Conservation (phyloP, 2,888 invertebrate genomes). For the Scrobipalpa atriplicella region DNA sequence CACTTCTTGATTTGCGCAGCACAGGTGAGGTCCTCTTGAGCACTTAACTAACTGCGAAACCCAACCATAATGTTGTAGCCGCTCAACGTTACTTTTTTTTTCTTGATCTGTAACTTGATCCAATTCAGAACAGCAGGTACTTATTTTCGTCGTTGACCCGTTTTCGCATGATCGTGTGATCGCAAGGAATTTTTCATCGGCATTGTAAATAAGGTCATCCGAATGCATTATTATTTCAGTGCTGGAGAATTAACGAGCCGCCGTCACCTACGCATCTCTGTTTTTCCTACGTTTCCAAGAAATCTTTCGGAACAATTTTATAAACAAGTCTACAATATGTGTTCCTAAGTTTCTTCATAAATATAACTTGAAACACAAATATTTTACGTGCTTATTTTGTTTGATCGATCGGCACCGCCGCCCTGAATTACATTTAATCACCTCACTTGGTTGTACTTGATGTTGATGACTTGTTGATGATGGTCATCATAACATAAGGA, state of each 20-base stretch:
- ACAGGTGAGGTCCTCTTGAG: too few species aligned
- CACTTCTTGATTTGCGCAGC: too few species aligned
- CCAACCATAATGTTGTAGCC: background rate
- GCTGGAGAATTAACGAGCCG: conserved; percentile 22
- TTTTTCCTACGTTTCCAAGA: background rate
- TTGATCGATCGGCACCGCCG: too few species aligned
- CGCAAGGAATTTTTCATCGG: conserved; percentile 36
- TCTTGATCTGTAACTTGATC: conserved; percentile 27
- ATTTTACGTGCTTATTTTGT: too few species aligned
- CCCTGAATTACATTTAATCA: too few species aligned
- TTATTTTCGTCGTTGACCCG: conserved; percentile 30
- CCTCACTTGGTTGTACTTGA: too few species aligned
- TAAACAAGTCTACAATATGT: background rate
- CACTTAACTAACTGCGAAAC: too few species aligned
- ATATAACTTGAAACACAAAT: too few species aligned
- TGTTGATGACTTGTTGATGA: too few species aligned
- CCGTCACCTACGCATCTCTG: background rate
- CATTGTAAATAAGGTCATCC: conserved; percentile 37
- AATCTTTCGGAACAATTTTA: background rate
- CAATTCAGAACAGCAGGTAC: conserved; percentile 8
- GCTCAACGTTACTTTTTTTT: background rate
- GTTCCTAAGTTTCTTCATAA: too few species aligned
- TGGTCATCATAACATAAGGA: too few species aligned
- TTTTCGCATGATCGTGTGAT: conserved; percentile 32
- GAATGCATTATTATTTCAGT: conserved; percentile 37